A percentile compares a stretch with the other conserved stretches of the same genome.
Conservation (phyloP, 2,888 invertebrate genomes). For the Asteroscopus sphinx region DNA sequence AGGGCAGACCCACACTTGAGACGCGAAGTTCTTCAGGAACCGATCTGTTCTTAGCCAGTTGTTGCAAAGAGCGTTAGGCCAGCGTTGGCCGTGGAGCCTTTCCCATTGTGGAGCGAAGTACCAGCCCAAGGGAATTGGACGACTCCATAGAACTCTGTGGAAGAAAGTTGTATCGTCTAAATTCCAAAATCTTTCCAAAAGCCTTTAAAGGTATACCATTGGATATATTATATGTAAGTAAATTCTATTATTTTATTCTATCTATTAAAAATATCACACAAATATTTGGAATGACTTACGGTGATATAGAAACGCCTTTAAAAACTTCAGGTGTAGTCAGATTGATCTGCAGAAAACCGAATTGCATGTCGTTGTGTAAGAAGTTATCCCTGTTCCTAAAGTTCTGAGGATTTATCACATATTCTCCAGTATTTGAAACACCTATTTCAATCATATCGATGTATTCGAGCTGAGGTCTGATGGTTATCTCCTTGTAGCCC, state of each 20-base stretch:
- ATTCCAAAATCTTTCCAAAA: too few relatives aligned
- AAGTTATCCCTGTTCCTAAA: slow-evolving; percentile 93
- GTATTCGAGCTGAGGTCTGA: slow-evolving; percentile 94
- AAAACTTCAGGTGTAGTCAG: slow-evolving; percentile 93
- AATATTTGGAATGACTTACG: slow-evolving; percentile 90
- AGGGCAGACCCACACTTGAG: slow-evolving; percentile 96
- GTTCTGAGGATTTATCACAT: slow-evolving; percentile 93
- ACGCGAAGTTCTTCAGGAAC: slow-evolving; percentile 95
- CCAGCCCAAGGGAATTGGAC: slow-evolving; percentile 97
- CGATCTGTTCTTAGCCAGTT: slow-evolving; percentile 97
- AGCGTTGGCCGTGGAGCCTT: slow-evolving; percentile 93
- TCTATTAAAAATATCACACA: too few relatives aligned
- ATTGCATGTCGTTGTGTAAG: slow-evolving; percentile 93
- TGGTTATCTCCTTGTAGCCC: slow-evolving; percentile 96
- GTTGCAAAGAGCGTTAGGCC: slow-evolving; percentile 96
- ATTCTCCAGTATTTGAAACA: slow-evolving; percentile 92
- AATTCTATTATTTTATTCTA: too few relatives aligned
- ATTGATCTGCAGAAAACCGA: slow-evolving; percentile 96
- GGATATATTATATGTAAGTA: too few relatives aligned
- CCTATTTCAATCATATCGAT: slow-evolving; percentile 93
- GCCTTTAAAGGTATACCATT: too few relatives aligned
- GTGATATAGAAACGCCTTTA: slow-evolving; percentile 91
- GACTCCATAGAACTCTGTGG: slow-evolving; percentile 94
- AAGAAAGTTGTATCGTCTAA: neutral
- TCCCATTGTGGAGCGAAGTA: slow-evolving; percentile 98